A percentile compares a stretch with the other conserved stretches of the same genome.
These are phyloP conservation scores for Alviniconcha marisindica DNA, from an alignment of 1,140 invertebrate species.

Conservation along the genomic window DNA sequence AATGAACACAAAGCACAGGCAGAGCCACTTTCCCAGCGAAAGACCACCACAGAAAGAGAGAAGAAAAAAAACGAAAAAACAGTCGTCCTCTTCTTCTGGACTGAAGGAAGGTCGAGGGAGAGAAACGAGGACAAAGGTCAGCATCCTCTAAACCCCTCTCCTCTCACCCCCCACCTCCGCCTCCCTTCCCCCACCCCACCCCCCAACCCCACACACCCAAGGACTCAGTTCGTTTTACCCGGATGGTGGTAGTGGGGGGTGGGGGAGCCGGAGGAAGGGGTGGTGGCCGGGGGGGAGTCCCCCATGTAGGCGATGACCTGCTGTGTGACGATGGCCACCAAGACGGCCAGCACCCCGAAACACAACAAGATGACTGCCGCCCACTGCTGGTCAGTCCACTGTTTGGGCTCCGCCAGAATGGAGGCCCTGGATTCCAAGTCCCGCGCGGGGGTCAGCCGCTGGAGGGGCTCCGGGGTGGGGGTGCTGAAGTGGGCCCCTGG, in stretches of 20 bases:
- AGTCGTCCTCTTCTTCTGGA: neutral
- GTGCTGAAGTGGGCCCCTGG: slow-evolving; percentile 80
- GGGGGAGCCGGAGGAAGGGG: neutral
- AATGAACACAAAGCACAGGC: slow-evolving; percentile 28
- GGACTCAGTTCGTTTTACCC: slow-evolving; percentile 8
- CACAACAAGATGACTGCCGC: slow-evolving; percentile 81
- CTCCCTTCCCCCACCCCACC: neutral
- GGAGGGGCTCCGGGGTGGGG: slow-evolving; percentile 62
- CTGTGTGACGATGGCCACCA: slow-evolving; percentile 81
- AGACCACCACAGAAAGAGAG: slow-evolving; percentile 18
- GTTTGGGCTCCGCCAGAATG: slow-evolving; percentile 72
- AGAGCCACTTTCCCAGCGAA: neutral
- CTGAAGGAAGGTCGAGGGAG: neutral
- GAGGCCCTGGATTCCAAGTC: slow-evolving; percentile 33
- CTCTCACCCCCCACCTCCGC: neutral
- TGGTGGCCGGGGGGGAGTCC: neutral
- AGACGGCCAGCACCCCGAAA: slow-evolving; percentile 81
- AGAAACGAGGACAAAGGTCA: neutral
- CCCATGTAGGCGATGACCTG: slow-evolving; percentile 73
- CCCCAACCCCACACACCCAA: neutral
- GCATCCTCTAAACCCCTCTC: neutral
- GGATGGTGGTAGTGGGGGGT: slow-evolving; percentile 7
- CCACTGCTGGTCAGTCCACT: slow-evolving; percentile 81
- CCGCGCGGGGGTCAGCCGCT: slow-evolving; percentile 36
- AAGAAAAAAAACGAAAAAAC: neutral